Conservation (phyloP, 2,888 invertebrate genomes). For the Hemaris fuciformis region DNA sequence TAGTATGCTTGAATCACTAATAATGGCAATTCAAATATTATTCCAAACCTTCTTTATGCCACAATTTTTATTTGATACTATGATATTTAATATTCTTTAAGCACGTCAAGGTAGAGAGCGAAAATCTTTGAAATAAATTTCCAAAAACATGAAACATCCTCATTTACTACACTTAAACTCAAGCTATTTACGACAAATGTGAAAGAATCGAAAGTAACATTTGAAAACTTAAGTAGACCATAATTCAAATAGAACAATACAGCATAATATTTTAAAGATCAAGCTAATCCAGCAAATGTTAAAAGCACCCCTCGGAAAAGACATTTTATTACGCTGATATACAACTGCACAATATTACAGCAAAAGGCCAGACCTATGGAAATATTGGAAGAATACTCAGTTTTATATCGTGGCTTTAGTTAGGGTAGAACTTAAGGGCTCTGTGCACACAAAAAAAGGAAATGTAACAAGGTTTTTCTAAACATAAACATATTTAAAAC, state of each 20-base stretch:
- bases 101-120: too few relatives aligned
- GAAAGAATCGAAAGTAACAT: neutral
- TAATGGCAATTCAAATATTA: too few relatives aligned
- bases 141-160: too few relatives aligned
- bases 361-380: neutral
- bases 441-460: neutral
- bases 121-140: too few relatives aligned
- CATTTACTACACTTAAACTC: too few relatives aligned
- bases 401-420: too few relatives aligned
- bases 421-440: neutral
- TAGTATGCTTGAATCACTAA: too few relatives aligned
- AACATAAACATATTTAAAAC: neutral
- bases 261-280: neutral
- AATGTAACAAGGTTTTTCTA: neutral
- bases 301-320: conserved; percentile 1
- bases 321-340: neutral
- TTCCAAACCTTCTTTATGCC: too few relatives aligned
- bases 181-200: too few relatives aligned
- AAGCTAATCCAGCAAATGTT: neutral
- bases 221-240: neutral
- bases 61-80: too few relatives aligned
- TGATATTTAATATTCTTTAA: too few relatives aligned
- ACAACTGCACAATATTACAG: neutral
- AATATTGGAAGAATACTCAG: neutral
- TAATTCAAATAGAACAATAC: neutral